Conservation (phyloP, 1,140 invertebrate genomes). For the Pissodes strobi region DNA sequence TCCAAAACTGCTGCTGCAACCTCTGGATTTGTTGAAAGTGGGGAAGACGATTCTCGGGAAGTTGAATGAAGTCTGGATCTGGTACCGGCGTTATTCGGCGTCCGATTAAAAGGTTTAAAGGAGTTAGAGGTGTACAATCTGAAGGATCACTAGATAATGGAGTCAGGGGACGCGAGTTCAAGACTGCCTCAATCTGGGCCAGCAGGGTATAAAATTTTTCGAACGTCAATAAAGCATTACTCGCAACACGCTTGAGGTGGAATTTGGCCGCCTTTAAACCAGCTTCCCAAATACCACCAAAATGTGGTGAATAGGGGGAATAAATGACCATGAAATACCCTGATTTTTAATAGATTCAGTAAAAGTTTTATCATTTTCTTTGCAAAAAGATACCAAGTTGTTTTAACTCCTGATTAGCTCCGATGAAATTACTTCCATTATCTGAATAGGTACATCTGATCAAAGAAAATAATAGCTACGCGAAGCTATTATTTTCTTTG, state of each 20-base stretch:
- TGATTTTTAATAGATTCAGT: constrained; percentile 3
- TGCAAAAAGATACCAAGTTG: constrained; percentile 2
- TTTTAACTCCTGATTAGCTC: constrained; percentile 1
- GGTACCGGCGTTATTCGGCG: constrained; percentile 36
- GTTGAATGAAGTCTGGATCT: constrained; percentile 18
- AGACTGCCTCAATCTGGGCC: too few species aligned
- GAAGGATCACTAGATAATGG: not conserved
- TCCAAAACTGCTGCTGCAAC: not conserved
- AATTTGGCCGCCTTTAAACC: too few species aligned
- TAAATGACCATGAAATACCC: not conserved
- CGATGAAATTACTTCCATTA: constrained; percentile 12
- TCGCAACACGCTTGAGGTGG: too few species aligned
- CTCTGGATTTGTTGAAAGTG: too few species aligned
- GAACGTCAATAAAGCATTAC: not conserved
- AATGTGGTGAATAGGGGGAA: too few species aligned
- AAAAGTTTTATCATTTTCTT: not conserved
- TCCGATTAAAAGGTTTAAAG: constrained; percentile 55
- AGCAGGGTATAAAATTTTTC: too few species aligned
- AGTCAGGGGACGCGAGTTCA: too few species aligned
- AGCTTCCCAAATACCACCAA: too few species aligned
- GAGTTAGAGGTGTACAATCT: constrained; percentile 49
- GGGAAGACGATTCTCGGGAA: constrained; percentile 13
- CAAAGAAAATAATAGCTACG: too few species aligned
- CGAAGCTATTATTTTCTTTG: too few species aligned
- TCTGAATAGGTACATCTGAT: too few species aligned